A percentile compares a stretch with the other conserved stretches of the same genome.
Evolutionary conservation across 2,797 vertebrate genomes (phyloP).

Genomic region (Eremophila alpestris): DNA sequence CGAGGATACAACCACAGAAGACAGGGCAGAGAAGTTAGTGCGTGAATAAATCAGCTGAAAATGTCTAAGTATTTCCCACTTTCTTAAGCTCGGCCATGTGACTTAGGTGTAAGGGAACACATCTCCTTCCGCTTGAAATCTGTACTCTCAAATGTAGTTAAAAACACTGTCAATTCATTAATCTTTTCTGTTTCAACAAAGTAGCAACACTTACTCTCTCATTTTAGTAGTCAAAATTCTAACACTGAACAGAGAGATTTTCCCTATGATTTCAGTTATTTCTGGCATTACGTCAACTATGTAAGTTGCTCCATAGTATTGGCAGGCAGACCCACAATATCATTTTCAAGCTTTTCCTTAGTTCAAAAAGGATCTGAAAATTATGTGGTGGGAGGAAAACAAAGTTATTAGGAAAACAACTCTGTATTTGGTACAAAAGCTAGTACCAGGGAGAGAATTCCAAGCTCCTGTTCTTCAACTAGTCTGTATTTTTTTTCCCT

Average conservation of each 20-base stretch:
- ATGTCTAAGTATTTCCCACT: background rate
- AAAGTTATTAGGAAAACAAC: accelerated
- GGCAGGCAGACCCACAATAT: background rate
- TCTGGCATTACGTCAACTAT: background rate
- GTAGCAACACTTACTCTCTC: background rate
- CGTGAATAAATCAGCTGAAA: background rate
- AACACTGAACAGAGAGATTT: background rate
- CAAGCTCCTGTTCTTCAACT: background rate
- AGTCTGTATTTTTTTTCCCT: background rate
- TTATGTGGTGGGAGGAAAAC: background rate
- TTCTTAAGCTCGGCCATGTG: background rate
- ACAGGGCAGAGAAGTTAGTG: background rate
- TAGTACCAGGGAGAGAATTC: background rate
- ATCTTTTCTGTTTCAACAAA: background rate
- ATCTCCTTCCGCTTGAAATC: background rate
- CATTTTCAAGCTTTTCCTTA: background rate
- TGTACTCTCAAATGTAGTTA: background rate
- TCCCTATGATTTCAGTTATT: background rate
- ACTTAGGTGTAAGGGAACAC: background rate
- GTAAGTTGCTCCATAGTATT: background rate
- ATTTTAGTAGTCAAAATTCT: background rate
- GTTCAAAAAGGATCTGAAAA: background rate
- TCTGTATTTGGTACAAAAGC: background rate
- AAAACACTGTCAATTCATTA: background rate
- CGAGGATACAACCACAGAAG: accelerated